Evolutionary conservation across 2,113 vertebrate genomes (phyloP), one percentile per base, ranked within the genome.

Genomic region (Nyctereutes procyonoides): DNA sequence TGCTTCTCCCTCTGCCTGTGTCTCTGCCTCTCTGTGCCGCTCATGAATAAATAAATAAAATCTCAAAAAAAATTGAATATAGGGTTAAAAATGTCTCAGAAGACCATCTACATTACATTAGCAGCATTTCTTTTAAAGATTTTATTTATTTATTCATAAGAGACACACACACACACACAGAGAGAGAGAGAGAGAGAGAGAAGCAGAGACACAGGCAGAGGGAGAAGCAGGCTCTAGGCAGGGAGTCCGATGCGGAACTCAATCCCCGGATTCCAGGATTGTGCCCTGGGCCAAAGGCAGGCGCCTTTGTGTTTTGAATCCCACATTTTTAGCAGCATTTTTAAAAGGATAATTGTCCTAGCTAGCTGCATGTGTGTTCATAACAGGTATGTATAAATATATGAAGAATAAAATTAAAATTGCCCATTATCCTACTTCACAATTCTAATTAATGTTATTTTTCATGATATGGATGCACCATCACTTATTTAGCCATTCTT

Each of bases 371-470:
- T 60, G 62, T 20, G 20, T 56, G 11, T 90, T 48, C 56, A 35
- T 55, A 83, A 83, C 16, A 88, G 48, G n/a, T 38, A 69, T 62
- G 43, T 88, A 74, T 87, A 82, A 28, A 63, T 65, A 77, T 10
- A 16, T 95, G 43, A 84, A 90, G 32, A 86, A 74, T 94, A 84
- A 84, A 95, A 95, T 87, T 73, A 48, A 93, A 93, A 90, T 80
- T 48, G 92, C 4, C 30, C 30, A 92, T 83, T 76, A 80, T 74
- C 69, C 73, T 73, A 80, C 16, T 53, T 20, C 60, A 48, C 12
- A 85, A 16, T 93, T 92, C 35, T 96, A 80, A 82, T 35, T 69
- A 74, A 88, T 69, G 43, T 48, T 30, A 84, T 69, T 83, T 95
- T 87, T 95, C 43, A 55, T 63, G 73, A 53, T 65, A 90, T 12